Evolutionary conservation across 2,797 vertebrate genomes (phyloP).

Genomic region (Buphagus erythrorhynchus): DNA sequence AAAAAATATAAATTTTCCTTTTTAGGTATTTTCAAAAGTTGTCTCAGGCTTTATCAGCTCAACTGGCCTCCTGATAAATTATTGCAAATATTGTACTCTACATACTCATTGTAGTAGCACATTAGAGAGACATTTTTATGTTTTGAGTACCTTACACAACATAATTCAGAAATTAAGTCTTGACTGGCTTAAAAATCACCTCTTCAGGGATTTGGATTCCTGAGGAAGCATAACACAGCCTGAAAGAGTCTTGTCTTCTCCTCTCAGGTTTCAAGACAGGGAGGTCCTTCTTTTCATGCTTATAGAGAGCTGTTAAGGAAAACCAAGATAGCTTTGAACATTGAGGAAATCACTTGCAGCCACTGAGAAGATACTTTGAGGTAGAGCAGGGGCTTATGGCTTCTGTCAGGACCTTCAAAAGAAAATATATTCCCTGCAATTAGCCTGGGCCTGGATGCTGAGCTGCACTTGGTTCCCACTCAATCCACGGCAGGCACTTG

Average conservation of each 20-base stretch:
- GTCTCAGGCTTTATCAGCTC: constrained; percentile 43
- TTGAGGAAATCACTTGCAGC: neutral
- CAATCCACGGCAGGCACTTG: neutral
- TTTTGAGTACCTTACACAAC: neutral
- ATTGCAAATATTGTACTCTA: neutral
- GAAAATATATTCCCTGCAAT: neutral
- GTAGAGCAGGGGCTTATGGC: neutral
- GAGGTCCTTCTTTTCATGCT: neutral
- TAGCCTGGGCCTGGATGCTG: neutral
- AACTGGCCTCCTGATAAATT: constrained; percentile 17
- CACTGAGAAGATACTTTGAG: neutral
- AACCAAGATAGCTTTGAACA: neutral
- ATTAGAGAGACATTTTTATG: neutral
- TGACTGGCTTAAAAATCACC: neutral
- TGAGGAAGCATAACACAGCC: neutral
- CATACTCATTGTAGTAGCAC: neutral
- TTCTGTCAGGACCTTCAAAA: neutral
- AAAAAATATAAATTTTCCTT: constrained; percentile 37
- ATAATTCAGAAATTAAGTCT: constrained; percentile 11
- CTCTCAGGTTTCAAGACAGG: neutral
- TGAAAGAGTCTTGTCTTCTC: constrained; percentile 8
- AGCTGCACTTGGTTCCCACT: neutral
- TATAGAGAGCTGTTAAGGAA: neutral
- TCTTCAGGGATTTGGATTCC: neutral
- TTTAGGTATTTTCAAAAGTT: constrained; percentile 44